phyloP scores from a whole-genome alignment of 2,888 invertebrate genomes.

The Volucella inanis region DNA sequence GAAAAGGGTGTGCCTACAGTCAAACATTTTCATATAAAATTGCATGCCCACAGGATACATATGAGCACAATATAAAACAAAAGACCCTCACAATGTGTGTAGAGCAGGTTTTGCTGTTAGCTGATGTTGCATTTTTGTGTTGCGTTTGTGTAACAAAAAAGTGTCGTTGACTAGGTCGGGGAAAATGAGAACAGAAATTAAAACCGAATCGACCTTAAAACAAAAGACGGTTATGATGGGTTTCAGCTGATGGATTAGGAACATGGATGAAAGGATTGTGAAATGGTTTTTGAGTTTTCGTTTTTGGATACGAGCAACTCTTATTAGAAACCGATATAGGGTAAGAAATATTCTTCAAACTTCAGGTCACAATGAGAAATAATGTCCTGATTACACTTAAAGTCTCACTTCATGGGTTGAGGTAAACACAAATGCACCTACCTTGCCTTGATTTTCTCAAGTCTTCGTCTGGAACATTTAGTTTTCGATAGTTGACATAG shows the following conservation, averaged over 20 bases:
- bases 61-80: conserved; percentile 32
- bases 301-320: too few species aligned
- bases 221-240: conserved; percentile 29
- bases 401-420: too few species aligned
- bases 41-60: neutral
- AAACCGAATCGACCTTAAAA: conserved; percentile 40
- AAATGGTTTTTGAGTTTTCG: too few species aligned
- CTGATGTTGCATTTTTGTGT: conserved; percentile 45
- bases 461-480: too few species aligned
- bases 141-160: conserved; percentile 1
- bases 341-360: too few species aligned
- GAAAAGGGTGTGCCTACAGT: conserved; percentile 1
- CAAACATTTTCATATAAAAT: neutral
- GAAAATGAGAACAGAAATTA: neutral
- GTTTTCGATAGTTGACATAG: too few species aligned
- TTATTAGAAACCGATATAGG: too few species aligned
- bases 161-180: neutral
- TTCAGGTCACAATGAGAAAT: too few species aligned
- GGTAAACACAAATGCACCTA: too few species aligned
- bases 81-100: conserved; percentile 65
- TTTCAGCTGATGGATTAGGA: conserved; percentile 6
- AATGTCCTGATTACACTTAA: too few species aligned
- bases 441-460: too few species aligned
- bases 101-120: conserved; percentile 50
- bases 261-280: too few species aligned